A percentile compares a stretch with the other conserved stretches of the same genome.
phyloP scores from a whole-genome alignment of 2,797 vertebrate species.

The Okamejei kenojei region DNA sequence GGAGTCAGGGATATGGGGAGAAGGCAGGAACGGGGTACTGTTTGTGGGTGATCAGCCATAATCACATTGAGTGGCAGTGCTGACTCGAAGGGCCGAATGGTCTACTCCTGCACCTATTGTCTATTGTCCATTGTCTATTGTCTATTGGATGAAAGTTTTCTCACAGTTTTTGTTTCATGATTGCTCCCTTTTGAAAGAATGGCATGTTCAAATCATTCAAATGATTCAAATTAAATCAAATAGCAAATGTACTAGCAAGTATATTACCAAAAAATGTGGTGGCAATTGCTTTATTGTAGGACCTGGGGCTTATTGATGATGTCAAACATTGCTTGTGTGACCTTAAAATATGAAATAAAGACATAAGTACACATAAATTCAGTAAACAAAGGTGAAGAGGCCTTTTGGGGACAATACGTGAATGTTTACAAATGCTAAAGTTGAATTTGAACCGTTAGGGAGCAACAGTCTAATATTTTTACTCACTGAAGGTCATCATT shows the following conservation, averaged over 20 bases:
- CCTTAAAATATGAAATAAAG: constrained; percentile 19
- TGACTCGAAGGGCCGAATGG: too few species aligned
- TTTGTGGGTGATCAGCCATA: too few species aligned
- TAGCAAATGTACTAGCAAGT: background rate
- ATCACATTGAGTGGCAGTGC: too few species aligned
- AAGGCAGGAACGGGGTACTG: too few species aligned
- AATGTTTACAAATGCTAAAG: background rate
- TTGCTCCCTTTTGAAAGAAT: background rate
- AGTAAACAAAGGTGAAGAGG: background rate
- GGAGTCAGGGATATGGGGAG: too few species aligned
- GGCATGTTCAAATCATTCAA: background rate
- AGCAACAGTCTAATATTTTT: background rate
- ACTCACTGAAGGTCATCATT: background rate
- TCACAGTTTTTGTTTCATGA: background rate
- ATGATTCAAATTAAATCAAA: background rate
- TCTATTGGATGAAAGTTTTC: background rate
- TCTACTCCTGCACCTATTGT: too few species aligned
- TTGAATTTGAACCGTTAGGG: background rate
- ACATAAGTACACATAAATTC: background rate
- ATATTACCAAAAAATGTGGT: background rate
- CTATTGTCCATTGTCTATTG: too few species aligned
- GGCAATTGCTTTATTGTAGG: background rate
- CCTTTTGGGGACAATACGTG: background rate
- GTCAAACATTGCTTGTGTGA: background rate
- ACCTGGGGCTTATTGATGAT: background rate